Evolutionary conservation across 92 coral and sea anemone species (phyloP), one percentile per base, ranked within the genome.

Genomic region (Phenganax stokvisi): DNA sequence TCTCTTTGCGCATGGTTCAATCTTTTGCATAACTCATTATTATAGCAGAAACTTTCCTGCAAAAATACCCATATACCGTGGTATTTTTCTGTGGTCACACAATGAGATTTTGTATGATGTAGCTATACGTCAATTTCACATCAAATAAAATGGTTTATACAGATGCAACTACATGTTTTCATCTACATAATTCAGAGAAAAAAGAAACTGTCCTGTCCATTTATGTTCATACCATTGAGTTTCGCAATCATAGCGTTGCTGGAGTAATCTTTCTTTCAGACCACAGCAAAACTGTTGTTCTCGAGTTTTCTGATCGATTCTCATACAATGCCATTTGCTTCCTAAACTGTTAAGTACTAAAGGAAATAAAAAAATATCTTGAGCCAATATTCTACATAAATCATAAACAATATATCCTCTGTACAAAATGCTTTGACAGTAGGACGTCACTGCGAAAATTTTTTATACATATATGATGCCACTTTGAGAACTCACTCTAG

Each of bases 381-480:
- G 31, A 68, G 73, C 73, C 73, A 68, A 68, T 68, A 68, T 68
- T 30, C 13, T 68, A 30, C 53, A 68, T 53, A 30, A 53, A 53
- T 37, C 47, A 53, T 10, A 29, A 68, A 29, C 73, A 68, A 68
- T 68, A 68, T 68, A 68, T 68, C 73, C 13, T 68, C 13, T 13
- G 47, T 8, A 68, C 31, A 68, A 68, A 3, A 37, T 2, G 5
- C 30, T 68, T 12, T 29, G 10, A 37, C 8, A 7, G n/a, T 0
- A 61, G 67, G 13, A 68, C 7, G 53, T 68, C 31, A 68, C 37
- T 6, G 13, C 8, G 25, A 15, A 17, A 51, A 17, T 37, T 17
- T 3, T 16, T 10, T 68, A 68, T 16, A 30, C 27, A 25, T 62
- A 8, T 27, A 11, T 65, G 72, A 66, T 66, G 72, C 11, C 72